Conservation (phyloP, 2,888 invertebrate species). For the Oxycera nigricornis region DNA sequence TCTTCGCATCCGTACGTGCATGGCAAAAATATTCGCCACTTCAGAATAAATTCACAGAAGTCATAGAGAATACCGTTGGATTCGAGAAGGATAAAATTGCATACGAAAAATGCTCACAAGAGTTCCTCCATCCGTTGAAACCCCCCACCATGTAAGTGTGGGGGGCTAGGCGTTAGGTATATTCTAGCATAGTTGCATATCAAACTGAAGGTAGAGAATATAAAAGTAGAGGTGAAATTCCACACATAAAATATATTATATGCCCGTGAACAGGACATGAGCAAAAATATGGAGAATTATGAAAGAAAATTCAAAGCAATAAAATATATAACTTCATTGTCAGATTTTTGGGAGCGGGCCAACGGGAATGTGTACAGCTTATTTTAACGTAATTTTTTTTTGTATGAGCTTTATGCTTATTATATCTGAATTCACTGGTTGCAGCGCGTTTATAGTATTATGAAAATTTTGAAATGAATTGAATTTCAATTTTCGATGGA, state of each 20-base stretch:
- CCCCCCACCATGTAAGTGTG: background rate
- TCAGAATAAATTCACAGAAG: slow-evolving; percentile 36
- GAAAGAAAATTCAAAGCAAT: background rate
- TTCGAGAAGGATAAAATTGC: slow-evolving; percentile 7
- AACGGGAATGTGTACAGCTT: background rate
- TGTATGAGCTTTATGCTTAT: too few species aligned
- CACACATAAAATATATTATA: background rate
- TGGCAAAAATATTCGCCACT: slow-evolving; percentile 25
- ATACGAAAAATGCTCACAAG: slow-evolving; percentile 5
- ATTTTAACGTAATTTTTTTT: too few species aligned
- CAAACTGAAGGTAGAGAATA: background rate
- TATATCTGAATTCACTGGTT: too few species aligned
- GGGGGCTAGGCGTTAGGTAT: background rate
- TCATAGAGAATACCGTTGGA: background rate
- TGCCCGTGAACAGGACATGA: background rate
- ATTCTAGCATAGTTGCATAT: background rate
- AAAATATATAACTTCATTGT: slow-evolving; percentile 5
- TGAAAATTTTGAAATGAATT: too few species aligned
- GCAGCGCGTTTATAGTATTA: too few species aligned
- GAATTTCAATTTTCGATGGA: too few species aligned
- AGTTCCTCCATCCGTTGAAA: background rate
- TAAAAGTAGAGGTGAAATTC: background rate
- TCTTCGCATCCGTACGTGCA: slow-evolving; percentile 6
- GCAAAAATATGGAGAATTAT: background rate
- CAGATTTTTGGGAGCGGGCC: background rate